Conservation (phyloP, 2,888 invertebrate genomes). For the Aphodius sticticus region DNA sequence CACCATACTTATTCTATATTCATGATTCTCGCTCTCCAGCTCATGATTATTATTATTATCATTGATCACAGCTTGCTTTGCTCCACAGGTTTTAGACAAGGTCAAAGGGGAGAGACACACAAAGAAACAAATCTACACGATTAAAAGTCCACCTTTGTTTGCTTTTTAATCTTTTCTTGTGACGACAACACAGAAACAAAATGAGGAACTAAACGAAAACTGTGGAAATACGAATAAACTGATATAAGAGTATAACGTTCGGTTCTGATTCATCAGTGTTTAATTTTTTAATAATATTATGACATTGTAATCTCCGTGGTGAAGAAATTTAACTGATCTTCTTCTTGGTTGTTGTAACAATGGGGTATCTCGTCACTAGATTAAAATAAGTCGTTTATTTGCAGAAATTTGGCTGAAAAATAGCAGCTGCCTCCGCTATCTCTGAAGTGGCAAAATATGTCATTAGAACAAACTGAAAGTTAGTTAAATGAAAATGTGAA, state of each 20-base stretch:
- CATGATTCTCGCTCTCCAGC: slow-evolving; percentile 13
- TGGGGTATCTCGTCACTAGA: no score
- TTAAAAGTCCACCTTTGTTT: slow-evolving; percentile 7
- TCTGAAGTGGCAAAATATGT: no score
- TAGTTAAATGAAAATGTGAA: no score
- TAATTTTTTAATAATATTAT: no score
- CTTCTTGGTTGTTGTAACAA: no score
- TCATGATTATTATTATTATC: neutral
- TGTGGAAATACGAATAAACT: neutral
- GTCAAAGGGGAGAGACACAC: slow-evolving; percentile 12
- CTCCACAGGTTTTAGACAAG: neutral
- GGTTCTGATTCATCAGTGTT: no score
- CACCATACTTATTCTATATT: slow-evolving; percentile 39
- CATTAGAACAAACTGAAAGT: no score
- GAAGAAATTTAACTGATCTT: no score
- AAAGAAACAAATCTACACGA: slow-evolving; percentile 20
- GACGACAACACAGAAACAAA: neutral
- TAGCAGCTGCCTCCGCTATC: no score
- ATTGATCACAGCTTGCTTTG: neutral
- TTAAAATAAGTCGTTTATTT: no score
- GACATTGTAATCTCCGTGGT: no score
- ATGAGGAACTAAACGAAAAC: neutral
- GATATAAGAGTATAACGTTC: neutral
- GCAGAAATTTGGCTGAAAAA: no score
- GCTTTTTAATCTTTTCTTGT: neutral